A percentile compares a stretch with the other conserved stretches of the same genome.
phyloP scores from a whole-genome alignment of 2,888 invertebrate species.

The Sisyra terminalis region DNA sequence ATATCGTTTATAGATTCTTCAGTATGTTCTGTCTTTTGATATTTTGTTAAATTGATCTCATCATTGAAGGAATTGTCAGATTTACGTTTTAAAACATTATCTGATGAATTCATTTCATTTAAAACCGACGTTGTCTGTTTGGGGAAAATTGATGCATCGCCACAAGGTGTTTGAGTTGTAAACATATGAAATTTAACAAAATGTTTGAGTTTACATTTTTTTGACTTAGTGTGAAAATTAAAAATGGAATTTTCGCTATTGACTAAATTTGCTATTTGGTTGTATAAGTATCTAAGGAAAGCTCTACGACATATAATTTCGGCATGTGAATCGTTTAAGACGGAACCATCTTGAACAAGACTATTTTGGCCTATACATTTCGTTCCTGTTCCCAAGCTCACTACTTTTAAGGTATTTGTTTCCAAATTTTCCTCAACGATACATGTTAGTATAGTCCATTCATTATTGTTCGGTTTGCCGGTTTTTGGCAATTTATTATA shows the following conservation, averaged over 20 bases:
- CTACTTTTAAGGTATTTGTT: conserved; percentile 32
- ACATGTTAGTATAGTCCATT: conserved; percentile 77
- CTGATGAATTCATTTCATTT: conserved; percentile 12
- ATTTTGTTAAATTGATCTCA: conserved; percentile 12
- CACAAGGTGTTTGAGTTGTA: conserved; percentile 79
- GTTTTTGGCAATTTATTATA: conserved; percentile 51
- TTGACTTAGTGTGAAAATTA: conserved; percentile 16
- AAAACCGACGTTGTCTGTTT: conserved; percentile 26
- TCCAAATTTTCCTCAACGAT: conserved; percentile 38
- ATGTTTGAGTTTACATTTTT: conserved; percentile 33
- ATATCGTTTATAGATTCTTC: conserved; percentile 25
- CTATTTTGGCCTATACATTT: conserved; percentile 70
- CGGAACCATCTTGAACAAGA: conserved; percentile 46
- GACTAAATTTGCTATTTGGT: conserved; percentile 34
- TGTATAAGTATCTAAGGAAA: conserved; percentile 59
- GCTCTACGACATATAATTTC: conserved; percentile 75
- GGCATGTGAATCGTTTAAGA: conserved; percentile 83
- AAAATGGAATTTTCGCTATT: conserved; percentile 23
- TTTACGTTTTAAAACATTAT: conserved; percentile 14
- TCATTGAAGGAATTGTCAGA: conserved; percentile 11
- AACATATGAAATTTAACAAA: conserved; percentile 64
- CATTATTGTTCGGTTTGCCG: conserved; percentile 56
- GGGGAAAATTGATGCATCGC: conserved; percentile 78
- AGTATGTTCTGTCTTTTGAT: conserved; percentile 18
- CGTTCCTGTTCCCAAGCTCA: conserved; percentile 79